These are phyloP conservation scores for Dromius quadrimaculatus DNA, from an alignment of 2,888 invertebrate species.

Conservation along the genomic window DNA sequence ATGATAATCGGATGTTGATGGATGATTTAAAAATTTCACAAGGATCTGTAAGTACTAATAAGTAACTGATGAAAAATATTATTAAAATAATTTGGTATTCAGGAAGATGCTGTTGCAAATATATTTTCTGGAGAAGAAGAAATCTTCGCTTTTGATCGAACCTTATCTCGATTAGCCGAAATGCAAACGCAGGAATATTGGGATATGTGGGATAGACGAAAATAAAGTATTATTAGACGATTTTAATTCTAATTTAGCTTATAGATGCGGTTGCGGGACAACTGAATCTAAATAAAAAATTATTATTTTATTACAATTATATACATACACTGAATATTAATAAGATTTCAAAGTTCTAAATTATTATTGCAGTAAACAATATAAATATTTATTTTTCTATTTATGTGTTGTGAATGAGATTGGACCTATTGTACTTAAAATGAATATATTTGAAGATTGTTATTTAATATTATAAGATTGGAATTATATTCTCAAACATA, in stretches of 20 bases:
- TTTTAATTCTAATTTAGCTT: background rate
- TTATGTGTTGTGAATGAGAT: background rate
- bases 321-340: background rate
- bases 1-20: conserved; percentile 90
- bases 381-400: conserved; percentile 2
- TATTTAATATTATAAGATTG: conserved; percentile 1
- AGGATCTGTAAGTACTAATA: conserved; percentile 73
- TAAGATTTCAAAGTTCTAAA: background rate
- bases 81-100: conserved; percentile 54
- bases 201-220: conserved; percentile 67
- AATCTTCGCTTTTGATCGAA: conserved; percentile 95
- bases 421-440: background rate
- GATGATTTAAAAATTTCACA: conserved; percentile 92
- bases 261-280: background rate
- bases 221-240: conserved; percentile 9
- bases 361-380: background rate
- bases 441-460: background rate
- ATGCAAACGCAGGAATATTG: conserved; percentile 98
- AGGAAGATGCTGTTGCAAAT: conserved; percentile 85
- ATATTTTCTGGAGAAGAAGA: conserved; percentile 99
- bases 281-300: background rate
- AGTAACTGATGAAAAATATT: background rate
- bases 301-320: background rate
- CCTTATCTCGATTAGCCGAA: conserved; percentile 91
- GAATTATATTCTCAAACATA: background rate